A percentile compares a stretch with the other conserved stretches of the same genome.
Evolutionary conservation across 2,888 invertebrate genomes (phyloP).

Genomic region (Ophioninae sp.): DNA sequence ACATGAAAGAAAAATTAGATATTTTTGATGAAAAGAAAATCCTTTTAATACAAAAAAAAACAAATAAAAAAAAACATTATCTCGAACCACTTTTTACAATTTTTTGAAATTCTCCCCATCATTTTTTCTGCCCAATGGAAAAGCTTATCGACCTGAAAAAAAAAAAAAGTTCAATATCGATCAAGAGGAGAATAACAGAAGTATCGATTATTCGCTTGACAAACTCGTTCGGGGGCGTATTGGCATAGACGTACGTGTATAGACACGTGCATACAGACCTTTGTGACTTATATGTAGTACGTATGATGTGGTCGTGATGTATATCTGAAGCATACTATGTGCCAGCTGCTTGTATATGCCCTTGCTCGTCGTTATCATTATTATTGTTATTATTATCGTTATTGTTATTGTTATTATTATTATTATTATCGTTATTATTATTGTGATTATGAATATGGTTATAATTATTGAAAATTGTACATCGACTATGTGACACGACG

Average conservation of each 20-base stretch:
- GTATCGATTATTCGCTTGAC: no score
- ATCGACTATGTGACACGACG: not conserved
- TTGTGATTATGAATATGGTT: not conserved
- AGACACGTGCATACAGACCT: constrained; percentile 19
- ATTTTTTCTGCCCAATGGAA: no score
- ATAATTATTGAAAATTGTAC: not conserved
- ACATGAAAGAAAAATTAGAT: no score
- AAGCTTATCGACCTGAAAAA: no score
- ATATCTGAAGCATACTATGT: constrained; percentile 70
- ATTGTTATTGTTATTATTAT: constrained; percentile 43
- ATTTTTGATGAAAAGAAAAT: no score
- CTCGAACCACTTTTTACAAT: no score
- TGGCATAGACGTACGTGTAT: not conserved
- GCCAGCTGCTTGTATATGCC: constrained; percentile 80
- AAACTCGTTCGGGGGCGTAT: not conserved
- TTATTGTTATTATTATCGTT: constrained; percentile 49
- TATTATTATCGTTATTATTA: constrained; percentile 8
- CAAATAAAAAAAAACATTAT: no score
- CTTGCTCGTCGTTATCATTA: constrained; percentile 64
- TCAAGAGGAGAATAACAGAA: no score
- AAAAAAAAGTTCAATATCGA: no score
- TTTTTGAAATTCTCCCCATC: no score
- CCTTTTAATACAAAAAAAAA: no score
- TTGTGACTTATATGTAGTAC: constrained; percentile 55
- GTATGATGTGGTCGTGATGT: constrained; percentile 67